Base-by-base conservation (phyloP, 2,888 invertebrate species). In the Dichetophora obliterata region DNA sequence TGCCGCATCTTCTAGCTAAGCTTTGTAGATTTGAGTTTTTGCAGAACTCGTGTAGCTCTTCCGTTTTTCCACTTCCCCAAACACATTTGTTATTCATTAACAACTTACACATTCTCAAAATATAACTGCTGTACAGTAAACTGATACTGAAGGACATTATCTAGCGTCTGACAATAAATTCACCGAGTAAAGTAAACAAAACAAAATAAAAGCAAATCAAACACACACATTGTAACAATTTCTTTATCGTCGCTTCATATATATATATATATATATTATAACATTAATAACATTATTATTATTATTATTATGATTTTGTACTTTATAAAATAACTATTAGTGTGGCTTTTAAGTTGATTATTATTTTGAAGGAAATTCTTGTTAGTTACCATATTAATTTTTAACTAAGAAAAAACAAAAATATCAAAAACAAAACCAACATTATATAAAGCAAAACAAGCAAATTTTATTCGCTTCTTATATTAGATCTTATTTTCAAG, bases 401-500 rank as follows among this genome's bases (percentile, higher is more conserved):
- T 71, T 52, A 65, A 75, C 57, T 54, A 14, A 75, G 34, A 79
- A 75, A 72, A 52, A 75, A 70, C 11, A 27, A 75, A n/a, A n/a
- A n/a, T n/a, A n/a, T n/a, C 77, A 79, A 43, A 31, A 75, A 78
- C 24, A 48, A 73, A 24, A 48, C 70, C 76, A 76, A 52, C 76
- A 77, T 80, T 79, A 71, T 78, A 78, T 59, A 75, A 77, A 79
- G 48, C 61, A 48, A 34, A 71, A 31, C 57, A 68, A 70, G 61
- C 19, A 77, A 71, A 68, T 61, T 77, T 77, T 68, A 78, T 81
- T 79, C 73, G 79, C 79, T 80, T 80, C 74, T 85, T 78, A 79
- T 83, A 43, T 78, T 75, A 76, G 82, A 79, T 82, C 82, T 82
- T 82, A 82, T 81, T 82, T 82, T 81, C 82, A 81, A 82, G 81